These are phyloP conservation scores for Andrena fulva DNA, from an alignment of 2,888 invertebrate genomes.

Conservation along the genomic window DNA sequence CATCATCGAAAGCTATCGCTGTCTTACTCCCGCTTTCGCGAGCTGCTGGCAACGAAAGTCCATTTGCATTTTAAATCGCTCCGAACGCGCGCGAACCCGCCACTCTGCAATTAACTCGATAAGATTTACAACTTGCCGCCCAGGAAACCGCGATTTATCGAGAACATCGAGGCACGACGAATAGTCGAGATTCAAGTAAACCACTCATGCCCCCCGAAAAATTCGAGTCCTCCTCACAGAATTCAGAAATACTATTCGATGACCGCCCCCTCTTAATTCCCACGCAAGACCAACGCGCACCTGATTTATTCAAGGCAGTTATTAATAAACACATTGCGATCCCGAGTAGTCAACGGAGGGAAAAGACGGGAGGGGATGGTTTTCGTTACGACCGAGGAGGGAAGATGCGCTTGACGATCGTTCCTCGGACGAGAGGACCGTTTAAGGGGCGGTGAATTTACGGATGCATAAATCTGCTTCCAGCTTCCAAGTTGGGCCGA, in stretches of 20 bases:
- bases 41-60: constrained; percentile 35
- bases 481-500: neutral
- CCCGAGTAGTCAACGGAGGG: neutral
- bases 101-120: constrained; percentile 54
- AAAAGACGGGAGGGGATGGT: neutral
- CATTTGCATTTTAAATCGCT: constrained; percentile 56
- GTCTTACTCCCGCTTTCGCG: constrained; percentile 11
- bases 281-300: neutral
- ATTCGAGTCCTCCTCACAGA: neutral
- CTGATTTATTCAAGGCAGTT: constrained; percentile 22
- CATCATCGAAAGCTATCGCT: constrained; percentile 25
- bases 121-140: constrained; percentile 54
- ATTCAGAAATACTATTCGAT: constrained; percentile 6
- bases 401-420: constrained; percentile 15
- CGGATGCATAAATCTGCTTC: constrained; percentile 50
- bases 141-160: constrained; percentile 33
- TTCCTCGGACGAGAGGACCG: constrained; percentile 2
- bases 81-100: constrained; percentile 30
- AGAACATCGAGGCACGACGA: neutral
- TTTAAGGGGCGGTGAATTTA: constrained; percentile 56
- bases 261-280: neutral
- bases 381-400: neutral
- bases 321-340: constrained; percentile 27
- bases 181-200: constrained; percentile 1
- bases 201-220: neutral